phyloP scores from a whole-genome alignment of 1,140 invertebrate genomes.

The Melipona quadrifasciata region DNA sequence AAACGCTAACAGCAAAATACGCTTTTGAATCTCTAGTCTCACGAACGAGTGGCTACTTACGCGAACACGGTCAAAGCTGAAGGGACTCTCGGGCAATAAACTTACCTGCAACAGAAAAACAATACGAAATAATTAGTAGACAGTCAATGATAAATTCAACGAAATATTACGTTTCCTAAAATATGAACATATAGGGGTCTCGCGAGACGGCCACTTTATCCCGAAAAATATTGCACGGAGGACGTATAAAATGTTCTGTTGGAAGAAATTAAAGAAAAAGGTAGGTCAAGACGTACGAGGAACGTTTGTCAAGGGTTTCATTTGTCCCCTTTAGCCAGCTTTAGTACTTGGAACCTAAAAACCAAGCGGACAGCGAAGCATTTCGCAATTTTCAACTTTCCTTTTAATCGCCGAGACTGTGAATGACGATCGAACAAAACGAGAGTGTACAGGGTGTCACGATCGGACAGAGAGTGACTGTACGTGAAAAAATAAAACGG shows the following conservation, averaged over 20 bases:
- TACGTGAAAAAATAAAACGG: too few relatives aligned
- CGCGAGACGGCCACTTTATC: background rate
- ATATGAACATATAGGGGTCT: too few relatives aligned
- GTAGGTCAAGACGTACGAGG: conserved; percentile 14
- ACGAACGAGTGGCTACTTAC: conserved; percentile 17
- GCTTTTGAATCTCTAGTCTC: background rate
- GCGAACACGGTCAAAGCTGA: too few relatives aligned
- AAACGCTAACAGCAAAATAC: too few relatives aligned
- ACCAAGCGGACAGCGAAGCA: conserved; percentile 4
- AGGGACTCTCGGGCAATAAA: background rate
- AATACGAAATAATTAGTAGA: background rate
- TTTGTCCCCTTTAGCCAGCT: conserved; percentile 5
- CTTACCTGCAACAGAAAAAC: conserved; percentile 59
- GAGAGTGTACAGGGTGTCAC: too few relatives aligned
- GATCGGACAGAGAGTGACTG: too few relatives aligned
- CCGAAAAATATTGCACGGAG: background rate
- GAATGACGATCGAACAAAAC: background rate
- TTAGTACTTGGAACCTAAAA: background rate
- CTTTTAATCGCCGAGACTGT: background rate
- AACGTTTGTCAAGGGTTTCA: conserved; percentile 26
- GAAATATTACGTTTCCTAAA: too few relatives aligned
- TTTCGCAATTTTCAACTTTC: conserved; percentile 9
- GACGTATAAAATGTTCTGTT: conserved; percentile 26
- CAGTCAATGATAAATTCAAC: background rate
- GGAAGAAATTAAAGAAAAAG: conserved; percentile 4